These are phyloP conservation scores for Lepidocyrtoides sp. DNA, from an alignment of 2,888 invertebrate species.

Conservation along the genomic window DNA sequence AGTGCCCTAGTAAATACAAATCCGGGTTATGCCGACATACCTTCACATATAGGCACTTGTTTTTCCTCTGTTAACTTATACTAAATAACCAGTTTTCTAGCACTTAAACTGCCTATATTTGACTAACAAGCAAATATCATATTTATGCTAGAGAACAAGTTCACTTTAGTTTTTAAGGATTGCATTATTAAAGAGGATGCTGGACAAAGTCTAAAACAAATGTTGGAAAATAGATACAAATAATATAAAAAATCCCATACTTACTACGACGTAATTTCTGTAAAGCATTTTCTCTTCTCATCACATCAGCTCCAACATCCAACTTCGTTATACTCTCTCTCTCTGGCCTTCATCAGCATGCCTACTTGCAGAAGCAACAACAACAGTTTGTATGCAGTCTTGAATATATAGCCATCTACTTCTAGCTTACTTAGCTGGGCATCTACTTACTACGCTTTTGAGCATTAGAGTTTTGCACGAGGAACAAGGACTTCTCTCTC, in stretches of 20 bases:
- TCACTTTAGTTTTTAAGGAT: no score
- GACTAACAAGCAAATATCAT: no score
- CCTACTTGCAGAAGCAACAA: not conserved
- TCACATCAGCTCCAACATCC: slow-evolving; percentile 11
- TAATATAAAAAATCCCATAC: not conserved
- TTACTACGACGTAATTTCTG: not conserved
- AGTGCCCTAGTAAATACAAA: no score
- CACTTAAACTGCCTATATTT: no score
- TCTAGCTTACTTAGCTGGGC: not conserved
- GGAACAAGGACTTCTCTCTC: not conserved
- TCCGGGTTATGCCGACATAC: no score
- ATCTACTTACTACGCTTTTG: not conserved
- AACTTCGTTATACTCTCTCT: slow-evolving; percentile 8
- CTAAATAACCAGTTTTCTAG: no score
- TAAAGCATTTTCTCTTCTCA: not conserved
- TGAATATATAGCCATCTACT: not conserved
- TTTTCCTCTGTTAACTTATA: no score
- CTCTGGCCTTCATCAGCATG: not conserved
- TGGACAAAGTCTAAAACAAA: not conserved
- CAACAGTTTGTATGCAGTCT: slow-evolving; percentile 6
- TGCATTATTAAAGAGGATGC: no score
- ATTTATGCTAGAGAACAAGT: no score
- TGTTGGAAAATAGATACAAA: not conserved
- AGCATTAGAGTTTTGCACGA: not conserved
- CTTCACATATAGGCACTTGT: no score